Base-by-base conservation (phyloP, 2,888 invertebrate species). In the Trilocha varians region DNA sequence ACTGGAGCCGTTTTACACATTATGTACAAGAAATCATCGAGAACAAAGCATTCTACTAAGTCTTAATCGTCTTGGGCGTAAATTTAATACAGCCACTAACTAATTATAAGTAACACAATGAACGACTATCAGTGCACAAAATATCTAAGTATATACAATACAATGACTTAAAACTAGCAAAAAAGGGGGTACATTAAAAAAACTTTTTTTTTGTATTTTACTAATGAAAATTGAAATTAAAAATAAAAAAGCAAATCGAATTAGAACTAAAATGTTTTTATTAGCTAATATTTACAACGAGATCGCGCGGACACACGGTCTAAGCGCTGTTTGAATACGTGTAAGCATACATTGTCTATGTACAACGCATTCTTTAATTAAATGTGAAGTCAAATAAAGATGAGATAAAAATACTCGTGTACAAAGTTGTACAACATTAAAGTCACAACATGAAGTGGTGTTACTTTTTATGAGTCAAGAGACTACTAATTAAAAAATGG, bases 91-190 rank as follows among this genome's bases (percentile, higher is more conserved):
- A 82, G 80, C 78, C 80, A 74, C 78, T 70, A 65, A 49, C 71
- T 76, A 25, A 77, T 66, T 53, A 43, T 62, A 46, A 71, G 64
- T 70, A 77, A 79, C 78, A 78, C 79, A 79, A 72, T 11, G 67
- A 58, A 61, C 59, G 57, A 75, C 70, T 76, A 78, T 82, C 80
- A 80, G 84, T 84, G 84, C 82, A 77, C 70, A 65, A 70, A 75
- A 62, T 77, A 73, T 48, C 65, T 78, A 71, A 38, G 55, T 18
- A 6, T 78, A 83, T 83, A 57, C n/a, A n/a, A n/a, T 83, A 84
- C 82, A 82, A 55, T 60, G 40, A 63, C 49, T 59, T 54, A 70
- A 64, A 57, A 74, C 62, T 73, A 69, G 68, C 73, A 70, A 52
- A 61, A 68, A 63, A 61, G 49, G 53, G 60, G 65, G 56, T n/a